Conservation (phyloP, 2,113 vertebrate species). For the Thryonomys swinderianus region DNA sequence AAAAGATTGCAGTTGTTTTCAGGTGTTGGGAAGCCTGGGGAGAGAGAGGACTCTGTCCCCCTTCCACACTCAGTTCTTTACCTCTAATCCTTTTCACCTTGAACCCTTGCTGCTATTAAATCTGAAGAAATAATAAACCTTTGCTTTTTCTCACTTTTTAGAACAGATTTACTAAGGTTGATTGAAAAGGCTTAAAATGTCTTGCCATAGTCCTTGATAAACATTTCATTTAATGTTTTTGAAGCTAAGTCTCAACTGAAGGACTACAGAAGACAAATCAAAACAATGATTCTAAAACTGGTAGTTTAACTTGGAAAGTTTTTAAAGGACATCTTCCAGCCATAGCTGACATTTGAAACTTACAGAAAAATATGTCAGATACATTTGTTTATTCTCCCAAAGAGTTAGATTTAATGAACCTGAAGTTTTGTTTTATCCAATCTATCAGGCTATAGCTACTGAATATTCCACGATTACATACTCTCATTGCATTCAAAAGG, state of each 20-base stretch:
- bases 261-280: neutral
- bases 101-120: neutral
- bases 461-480: neutral
- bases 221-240: constrained; percentile 5
- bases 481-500: neutral
- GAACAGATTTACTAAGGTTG: constrained; percentile 55
- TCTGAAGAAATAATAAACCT: constrained; percentile 41
- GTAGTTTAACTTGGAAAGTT: neutral
- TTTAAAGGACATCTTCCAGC: constrained; percentile 49
- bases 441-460: neutral
- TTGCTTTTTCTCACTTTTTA: neutral
- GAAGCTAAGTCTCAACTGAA: neutral
- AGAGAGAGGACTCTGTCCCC: neutral
- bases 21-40: neutral
- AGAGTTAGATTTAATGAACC: neutral
- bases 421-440: neutral
- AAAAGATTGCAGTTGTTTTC: neutral
- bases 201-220: constrained; percentile 42
- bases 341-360: neutral
- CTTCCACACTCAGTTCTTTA: neutral
- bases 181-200: constrained; percentile 66
- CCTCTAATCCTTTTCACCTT: constrained; percentile 54
- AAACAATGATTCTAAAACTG: neutral
- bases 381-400: neutral
- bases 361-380: neutral